A percentile compares a stretch with the other conserved stretches of the same genome.
These are phyloP conservation scores for Drosophila sordidula DNA, from an alignment of 2,888 invertebrate species.

Conservation along the genomic window DNA sequence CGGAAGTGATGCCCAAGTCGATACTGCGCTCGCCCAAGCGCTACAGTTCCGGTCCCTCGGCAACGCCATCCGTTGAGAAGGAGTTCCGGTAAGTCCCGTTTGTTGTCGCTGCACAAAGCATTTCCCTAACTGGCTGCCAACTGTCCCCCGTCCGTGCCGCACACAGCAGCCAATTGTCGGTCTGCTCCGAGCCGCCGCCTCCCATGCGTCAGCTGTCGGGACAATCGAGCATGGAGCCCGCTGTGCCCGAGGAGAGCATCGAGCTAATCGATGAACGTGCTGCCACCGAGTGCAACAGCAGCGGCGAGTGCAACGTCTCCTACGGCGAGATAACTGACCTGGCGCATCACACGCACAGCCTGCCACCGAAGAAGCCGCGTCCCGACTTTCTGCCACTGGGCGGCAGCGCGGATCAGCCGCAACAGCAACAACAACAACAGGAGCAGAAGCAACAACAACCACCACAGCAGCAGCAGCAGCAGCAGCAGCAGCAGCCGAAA, in stretches of 20 bases:
- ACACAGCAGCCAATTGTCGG: conserved; percentile 82
- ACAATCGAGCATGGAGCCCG: conserved; percentile 85
- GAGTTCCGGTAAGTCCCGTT: conserved; percentile 82
- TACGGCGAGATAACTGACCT: conserved; percentile 52
- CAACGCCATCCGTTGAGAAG: conserved; percentile 84
- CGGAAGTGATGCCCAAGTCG: conserved; percentile 83
- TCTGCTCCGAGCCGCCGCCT: conserved; percentile 83
- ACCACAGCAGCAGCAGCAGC: conserved; percentile 1
- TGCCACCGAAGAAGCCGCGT: conserved; percentile 77
- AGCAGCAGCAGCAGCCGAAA: conserved; percentile 32
- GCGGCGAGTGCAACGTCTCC: conserved; percentile 26
- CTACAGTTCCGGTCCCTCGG: conserved; percentile 82
- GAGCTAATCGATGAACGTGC: conserved; percentile 58
- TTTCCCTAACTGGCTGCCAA: conserved; percentile 8
- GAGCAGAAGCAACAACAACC: not conserved
- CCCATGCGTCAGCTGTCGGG: conserved; percentile 83
- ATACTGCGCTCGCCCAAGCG: conserved; percentile 83
- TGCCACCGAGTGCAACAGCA: conserved; percentile 13
- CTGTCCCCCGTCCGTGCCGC: conserved; percentile 1
- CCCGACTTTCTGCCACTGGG: conserved; percentile 81
- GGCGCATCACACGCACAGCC: conserved; percentile 49
- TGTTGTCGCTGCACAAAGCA: conserved; percentile 6
- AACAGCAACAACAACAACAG: conserved; percentile 5
- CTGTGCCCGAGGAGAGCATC: conserved; percentile 83
- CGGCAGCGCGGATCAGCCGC: conserved; percentile 36